These are phyloP conservation scores for Brachyistius frenatus DNA, from an alignment of 2,113 vertebrate genomes.

Conservation along the genomic window DNA sequence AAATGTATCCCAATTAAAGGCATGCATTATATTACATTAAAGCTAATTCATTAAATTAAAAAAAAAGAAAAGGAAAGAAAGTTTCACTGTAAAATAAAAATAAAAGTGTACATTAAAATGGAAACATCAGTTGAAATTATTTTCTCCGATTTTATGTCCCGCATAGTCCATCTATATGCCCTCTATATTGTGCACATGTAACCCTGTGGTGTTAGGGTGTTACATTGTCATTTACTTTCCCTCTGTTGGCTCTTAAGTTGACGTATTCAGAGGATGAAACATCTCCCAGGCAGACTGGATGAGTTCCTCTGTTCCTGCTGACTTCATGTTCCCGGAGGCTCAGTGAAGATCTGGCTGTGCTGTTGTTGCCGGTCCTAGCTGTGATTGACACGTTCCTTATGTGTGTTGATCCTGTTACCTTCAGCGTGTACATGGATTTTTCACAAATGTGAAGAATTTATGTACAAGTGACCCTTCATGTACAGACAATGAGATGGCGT, in stretches of 20 bases:
- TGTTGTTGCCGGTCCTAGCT: background rate
- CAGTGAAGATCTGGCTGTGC: no score
- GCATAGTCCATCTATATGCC: background rate
- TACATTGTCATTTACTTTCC: background rate
- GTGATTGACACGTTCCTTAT: conserved; percentile 36
- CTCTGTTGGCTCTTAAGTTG: conserved; percentile 2
- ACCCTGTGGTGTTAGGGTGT: background rate
- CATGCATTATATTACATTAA: no score
- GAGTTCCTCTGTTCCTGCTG: background rate
- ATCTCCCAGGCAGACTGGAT: background rate
- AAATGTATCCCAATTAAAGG: no score
- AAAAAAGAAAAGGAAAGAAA: no score
- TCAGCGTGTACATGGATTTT: background rate
- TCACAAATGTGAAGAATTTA: conserved; percentile 1
- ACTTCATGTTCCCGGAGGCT: conserved; percentile 13
- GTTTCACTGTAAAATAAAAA: background rate
- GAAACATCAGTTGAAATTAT: background rate
- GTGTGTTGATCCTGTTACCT: conserved; percentile 25
- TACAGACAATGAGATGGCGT: background rate
- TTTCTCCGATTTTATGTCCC: background rate
- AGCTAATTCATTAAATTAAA: no score
- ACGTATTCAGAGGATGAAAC: background rate
- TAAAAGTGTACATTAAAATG: background rate
- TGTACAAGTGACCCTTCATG: conserved; percentile 6
- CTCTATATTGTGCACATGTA: background rate